Conservation (phyloP, 2,797 vertebrate species). For the Micrastur ruficollis region DNA sequence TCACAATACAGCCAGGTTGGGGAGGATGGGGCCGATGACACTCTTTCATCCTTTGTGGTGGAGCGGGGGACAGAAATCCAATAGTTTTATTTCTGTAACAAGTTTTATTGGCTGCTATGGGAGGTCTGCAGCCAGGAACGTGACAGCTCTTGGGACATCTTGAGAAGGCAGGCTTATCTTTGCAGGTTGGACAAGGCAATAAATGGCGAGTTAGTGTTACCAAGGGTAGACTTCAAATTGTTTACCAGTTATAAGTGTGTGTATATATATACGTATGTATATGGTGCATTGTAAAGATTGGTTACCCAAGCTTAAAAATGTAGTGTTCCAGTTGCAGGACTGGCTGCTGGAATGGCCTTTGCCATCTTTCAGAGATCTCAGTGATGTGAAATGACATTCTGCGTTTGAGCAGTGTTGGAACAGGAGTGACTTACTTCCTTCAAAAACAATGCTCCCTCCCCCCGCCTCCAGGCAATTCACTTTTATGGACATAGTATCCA, state of each 20-base stretch:
- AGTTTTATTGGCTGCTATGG: not conserved
- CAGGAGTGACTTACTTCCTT: not conserved
- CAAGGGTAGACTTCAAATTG: not conserved
- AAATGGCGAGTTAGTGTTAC: slow-evolving; percentile 27
- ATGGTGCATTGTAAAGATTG: not conserved
- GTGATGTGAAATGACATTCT: not conserved
- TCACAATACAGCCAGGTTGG: not conserved
- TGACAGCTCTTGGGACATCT: not conserved
- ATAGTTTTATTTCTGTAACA: not conserved
- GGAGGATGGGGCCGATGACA: not conserved
- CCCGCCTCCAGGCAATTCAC: not conserved
- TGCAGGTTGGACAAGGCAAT: not conserved
- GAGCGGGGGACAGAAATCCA: not conserved
- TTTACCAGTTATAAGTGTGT: not conserved
- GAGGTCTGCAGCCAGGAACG: not conserved
- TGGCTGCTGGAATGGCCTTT: not conserved
- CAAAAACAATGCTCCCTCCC: rapidly evolving
- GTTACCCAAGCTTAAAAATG: not conserved
- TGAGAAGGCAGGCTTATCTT: not conserved
- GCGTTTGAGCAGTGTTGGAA: not conserved
- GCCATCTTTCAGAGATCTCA: not conserved
- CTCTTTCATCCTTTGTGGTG: not conserved
- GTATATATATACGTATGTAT: not conserved
- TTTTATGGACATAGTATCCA: not conserved
- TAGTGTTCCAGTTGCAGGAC: not conserved